phyloP scores from a whole-genome alignment of 2,113 vertebrate genomes.

The Piaya cayana region DNA sequence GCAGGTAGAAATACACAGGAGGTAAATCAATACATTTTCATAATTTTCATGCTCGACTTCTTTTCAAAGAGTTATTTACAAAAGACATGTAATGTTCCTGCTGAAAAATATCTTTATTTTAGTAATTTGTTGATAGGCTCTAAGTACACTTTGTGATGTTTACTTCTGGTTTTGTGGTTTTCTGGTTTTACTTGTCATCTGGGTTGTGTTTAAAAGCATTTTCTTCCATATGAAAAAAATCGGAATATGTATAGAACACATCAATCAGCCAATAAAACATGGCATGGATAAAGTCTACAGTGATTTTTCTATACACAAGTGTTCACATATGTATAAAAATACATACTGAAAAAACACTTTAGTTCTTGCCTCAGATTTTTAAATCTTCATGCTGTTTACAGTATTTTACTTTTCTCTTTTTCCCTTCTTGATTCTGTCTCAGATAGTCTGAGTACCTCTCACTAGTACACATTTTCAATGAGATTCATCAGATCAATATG shows the following conservation, averaged over 20 bases:
- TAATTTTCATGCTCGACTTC: not conserved
- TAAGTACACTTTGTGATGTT: not conserved
- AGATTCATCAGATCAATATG: not conserved
- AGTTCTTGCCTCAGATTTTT: not conserved
- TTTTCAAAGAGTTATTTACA: not conserved
- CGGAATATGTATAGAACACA: not conserved
- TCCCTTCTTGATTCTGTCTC: not conserved
- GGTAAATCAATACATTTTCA: not conserved
- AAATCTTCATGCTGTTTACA: not conserved
- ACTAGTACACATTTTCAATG: not conserved
- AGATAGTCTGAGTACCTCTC: not conserved
- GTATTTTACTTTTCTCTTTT: not conserved
- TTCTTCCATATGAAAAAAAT: not conserved
- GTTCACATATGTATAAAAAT: not conserved
- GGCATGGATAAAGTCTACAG: not conserved
- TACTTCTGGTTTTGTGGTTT: not conserved
- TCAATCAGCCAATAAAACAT: not conserved
- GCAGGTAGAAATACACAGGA: not conserved
- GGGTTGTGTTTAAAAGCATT: not conserved
- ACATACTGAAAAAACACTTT: not conserved
- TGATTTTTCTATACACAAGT: not conserved
- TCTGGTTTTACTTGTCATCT: not conserved
- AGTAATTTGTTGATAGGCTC: not conserved
- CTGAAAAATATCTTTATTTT: not conserved
- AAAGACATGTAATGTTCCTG: not conserved